Evolutionary conservation across 1,140 invertebrate genomes (phyloP).

Genomic region (Archivesica marissinica): DNA sequence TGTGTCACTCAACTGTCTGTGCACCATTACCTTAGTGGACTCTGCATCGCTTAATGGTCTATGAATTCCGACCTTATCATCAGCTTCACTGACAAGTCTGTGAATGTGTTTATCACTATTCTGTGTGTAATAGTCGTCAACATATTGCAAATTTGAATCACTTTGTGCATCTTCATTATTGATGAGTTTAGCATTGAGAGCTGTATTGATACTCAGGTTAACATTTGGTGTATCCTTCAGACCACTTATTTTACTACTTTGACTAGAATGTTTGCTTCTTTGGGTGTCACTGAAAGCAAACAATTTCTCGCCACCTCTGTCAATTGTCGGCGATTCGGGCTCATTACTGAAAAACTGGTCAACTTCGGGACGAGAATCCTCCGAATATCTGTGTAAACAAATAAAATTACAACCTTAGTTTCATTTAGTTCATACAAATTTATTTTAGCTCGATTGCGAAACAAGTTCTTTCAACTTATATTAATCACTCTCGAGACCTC

Average conservation of each 20-base stretch:
- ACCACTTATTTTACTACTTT: background rate
- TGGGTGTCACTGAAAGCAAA: background rate
- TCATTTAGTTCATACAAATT: too few species aligned
- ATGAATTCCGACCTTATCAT: background rate
- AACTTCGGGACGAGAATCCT: slow-evolving; percentile 40
- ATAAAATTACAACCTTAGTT: too few species aligned
- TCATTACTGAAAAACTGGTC: slow-evolving; percentile 57
- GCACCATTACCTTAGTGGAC: background rate
- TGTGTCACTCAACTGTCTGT: slow-evolving; percentile 23
- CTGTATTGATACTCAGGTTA: background rate
- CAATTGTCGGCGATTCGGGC: slow-evolving; percentile 74
- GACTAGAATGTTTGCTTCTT: background rate
- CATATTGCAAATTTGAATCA: slow-evolving; percentile 36
- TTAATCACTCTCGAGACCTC: too few species aligned
- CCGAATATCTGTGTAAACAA: slow-evolving; percentile 43
- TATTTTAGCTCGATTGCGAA: too few species aligned
- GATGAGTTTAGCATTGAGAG: background rate
- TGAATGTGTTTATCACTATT: background rate
- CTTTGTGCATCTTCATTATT: background rate
- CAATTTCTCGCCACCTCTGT: slow-evolving; percentile 54
- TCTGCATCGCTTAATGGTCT: background rate
- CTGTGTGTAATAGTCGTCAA: slow-evolving; percentile 57
- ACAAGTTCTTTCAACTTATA: too few species aligned
- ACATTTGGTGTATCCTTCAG: background rate
- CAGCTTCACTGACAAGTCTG: background rate